Conservation (phyloP, 2,888 invertebrate genomes). For the Dinocampus coccinellae region DNA sequence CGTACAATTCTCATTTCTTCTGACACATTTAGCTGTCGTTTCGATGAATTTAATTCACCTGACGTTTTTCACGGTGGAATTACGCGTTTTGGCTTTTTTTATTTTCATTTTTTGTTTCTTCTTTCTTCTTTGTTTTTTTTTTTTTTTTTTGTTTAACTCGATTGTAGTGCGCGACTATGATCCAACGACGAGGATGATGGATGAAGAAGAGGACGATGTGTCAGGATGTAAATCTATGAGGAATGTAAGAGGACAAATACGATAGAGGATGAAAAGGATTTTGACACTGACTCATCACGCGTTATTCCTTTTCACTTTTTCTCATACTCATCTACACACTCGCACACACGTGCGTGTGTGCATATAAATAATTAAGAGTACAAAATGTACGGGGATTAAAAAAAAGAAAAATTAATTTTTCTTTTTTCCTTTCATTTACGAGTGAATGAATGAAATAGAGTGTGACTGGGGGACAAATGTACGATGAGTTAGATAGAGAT, state of each 20-base stretch:
- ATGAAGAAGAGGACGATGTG: constrained; percentile 1
- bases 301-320: neutral
- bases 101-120: too few species aligned
- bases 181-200: neutral
- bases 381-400: too few species aligned
- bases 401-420: too few species aligned
- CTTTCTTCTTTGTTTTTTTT: too few species aligned
- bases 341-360: too few species aligned
- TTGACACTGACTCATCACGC: constrained; percentile 43
- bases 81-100: constrained; percentile 44
- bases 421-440: too few species aligned
- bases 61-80: constrained; percentile 37
- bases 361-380: too few species aligned
- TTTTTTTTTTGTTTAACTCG: too few species aligned
- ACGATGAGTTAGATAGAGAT: too few species aligned
- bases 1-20: constrained; percentile 21
- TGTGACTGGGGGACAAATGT: constrained; percentile 22
- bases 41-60: constrained; percentile 54
- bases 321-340: too few species aligned
- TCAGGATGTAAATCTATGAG: too few species aligned
- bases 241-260: neutral
- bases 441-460: constrained; percentile 8
- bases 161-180: neutral
- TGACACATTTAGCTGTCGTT: constrained; percentile 40
- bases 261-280: constrained; percentile 46